These are phyloP conservation scores for Drosophila truncata DNA, from an alignment of 1,140 invertebrate genomes.

Conservation along the genomic window DNA sequence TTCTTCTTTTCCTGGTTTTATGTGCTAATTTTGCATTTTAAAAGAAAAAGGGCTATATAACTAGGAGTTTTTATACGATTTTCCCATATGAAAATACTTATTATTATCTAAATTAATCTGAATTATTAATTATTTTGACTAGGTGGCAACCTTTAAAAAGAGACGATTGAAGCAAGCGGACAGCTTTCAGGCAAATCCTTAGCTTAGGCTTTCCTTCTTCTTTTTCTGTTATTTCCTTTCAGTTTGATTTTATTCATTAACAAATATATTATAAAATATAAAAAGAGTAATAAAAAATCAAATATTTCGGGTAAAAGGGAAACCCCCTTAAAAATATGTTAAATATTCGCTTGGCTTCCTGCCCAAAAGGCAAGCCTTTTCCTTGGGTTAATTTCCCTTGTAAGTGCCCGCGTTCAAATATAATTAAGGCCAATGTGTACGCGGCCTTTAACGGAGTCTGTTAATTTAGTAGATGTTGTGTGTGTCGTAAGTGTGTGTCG, in stretches of 20 bases:
- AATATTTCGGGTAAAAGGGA: background rate
- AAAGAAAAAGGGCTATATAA: too few relatives aligned
- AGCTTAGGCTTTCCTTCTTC: too few relatives aligned
- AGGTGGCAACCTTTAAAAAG: too few relatives aligned
- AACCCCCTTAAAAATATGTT: background rate
- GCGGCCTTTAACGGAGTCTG: slow-evolving; percentile 8
- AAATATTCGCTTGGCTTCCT: background rate
- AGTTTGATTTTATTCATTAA: background rate
- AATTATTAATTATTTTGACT: too few relatives aligned
- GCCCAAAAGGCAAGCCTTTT: background rate
- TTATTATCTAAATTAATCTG: too few relatives aligned
- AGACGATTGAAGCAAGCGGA: too few relatives aligned
- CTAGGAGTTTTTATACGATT: too few relatives aligned
- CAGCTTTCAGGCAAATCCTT: too few relatives aligned
- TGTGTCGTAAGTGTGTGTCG: background rate
- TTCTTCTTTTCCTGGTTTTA: too few relatives aligned
- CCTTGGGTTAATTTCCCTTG: slow-evolving; percentile 6
- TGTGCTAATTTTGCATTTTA: too few relatives aligned
- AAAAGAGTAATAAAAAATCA: background rate
- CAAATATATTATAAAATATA: background rate
- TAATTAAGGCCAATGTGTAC: slow-evolving; percentile 13
- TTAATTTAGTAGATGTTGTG: slow-evolving; percentile 9
- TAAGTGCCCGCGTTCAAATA: slow-evolving; percentile 15
- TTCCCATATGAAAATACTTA: too few relatives aligned
- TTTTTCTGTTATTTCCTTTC: background rate